Conservation (phyloP, 2,888 invertebrate species). For the Beris morrisii region DNA sequence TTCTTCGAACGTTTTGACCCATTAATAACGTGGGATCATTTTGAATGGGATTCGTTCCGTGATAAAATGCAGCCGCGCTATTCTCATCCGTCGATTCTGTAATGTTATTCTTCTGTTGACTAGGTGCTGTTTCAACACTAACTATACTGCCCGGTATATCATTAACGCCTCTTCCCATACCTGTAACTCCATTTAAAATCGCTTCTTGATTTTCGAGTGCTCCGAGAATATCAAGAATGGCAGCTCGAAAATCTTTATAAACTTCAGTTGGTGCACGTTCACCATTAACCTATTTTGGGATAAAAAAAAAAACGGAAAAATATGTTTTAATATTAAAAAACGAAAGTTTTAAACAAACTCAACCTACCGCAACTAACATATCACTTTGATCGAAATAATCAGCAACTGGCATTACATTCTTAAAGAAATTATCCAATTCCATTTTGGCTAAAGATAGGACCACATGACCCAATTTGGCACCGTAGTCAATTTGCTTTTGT, state of each 20-base stretch:
- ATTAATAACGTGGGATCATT: constrained; percentile 38
- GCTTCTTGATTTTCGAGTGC: constrained; percentile 66
- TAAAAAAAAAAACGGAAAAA: no score
- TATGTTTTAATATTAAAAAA: no score
- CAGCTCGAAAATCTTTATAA: constrained; percentile 80
- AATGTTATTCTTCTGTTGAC: constrained; percentile 54
- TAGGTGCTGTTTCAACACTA: constrained; percentile 63
- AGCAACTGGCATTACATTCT: constrained; percentile 85
- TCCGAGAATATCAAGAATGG: constrained; percentile 75
- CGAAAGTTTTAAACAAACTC: not conserved
- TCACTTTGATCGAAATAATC: constrained; percentile 89
- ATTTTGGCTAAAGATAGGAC: constrained; percentile 80
- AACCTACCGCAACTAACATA: constrained; percentile 68
- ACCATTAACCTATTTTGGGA: constrained; percentile 71
- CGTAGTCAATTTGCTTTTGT: constrained; percentile 88
- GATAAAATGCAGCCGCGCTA: constrained; percentile 33
- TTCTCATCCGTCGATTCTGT: constrained; percentile 47
- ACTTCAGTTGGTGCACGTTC: constrained; percentile 85
- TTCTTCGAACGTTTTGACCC: constrained; percentile 46
- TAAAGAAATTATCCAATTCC: constrained; percentile 88
- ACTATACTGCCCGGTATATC: constrained; percentile 68
- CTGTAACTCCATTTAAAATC: constrained; percentile 64
- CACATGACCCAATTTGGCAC: constrained; percentile 80
- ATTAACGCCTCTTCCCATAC: constrained; percentile 60
- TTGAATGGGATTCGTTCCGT: constrained; percentile 34